A percentile compares a stretch with the other conserved stretches of the same genome.
Conservation (phyloP, 2,888 invertebrate species). For the Lordiphosa andalusiaca region DNA sequence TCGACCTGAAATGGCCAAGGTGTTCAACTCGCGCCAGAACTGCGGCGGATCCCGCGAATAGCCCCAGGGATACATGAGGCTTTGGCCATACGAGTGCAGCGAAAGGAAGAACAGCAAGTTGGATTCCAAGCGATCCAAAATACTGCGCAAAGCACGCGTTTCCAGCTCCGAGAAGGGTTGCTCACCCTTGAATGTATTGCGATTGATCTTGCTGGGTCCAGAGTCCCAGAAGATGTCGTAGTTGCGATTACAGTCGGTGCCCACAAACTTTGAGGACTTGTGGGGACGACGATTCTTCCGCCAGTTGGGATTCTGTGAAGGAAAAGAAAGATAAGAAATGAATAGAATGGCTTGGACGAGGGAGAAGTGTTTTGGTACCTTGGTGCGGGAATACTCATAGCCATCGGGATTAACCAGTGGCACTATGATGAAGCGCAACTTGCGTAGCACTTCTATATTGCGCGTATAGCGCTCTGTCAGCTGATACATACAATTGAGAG, state of each 20-base stretch:
- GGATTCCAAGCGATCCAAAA: constrained; percentile 68
- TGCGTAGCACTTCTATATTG: constrained; percentile 81
- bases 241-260: constrained; percentile 86
- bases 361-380: constrained; percentile 62
- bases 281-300: constrained; percentile 82
- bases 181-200: constrained; percentile 78
- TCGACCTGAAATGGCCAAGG: constrained; percentile 75
- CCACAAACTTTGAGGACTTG: constrained; percentile 79
- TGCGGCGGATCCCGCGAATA: constrained; percentile 75
- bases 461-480: constrained; percentile 81
- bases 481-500: constrained; percentile 83
- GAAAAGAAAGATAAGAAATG: no score
- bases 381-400: constrained; percentile 83
- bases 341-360: no score
- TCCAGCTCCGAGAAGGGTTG: constrained; percentile 79
- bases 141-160: constrained; percentile 76
- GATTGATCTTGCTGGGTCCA: constrained; percentile 56
- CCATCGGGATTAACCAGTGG: constrained; percentile 88
- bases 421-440: constrained; percentile 85
- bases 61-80: constrained; percentile 80
- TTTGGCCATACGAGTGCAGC: constrained; percentile 79
- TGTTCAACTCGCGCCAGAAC: constrained; percentile 68
- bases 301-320: constrained; percentile 82
- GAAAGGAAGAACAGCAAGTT: constrained; percentile 78
- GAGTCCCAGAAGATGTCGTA: constrained; percentile 84